phyloP scores from a whole-genome alignment of 2,888 invertebrate genomes.

The Stenurella melanura region DNA sequence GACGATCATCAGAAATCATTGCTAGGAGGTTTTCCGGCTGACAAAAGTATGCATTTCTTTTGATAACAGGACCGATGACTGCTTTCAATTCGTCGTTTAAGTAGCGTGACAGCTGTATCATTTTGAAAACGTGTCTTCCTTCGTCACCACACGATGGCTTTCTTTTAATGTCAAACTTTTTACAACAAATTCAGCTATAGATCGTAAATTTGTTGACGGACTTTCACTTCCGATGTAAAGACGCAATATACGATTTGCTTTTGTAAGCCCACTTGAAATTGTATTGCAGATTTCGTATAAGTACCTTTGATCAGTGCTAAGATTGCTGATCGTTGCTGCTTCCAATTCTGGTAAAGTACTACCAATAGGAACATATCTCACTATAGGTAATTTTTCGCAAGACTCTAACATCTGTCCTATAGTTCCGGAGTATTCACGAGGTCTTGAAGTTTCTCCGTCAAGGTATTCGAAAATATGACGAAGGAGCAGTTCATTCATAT shows the following conservation, averaged over 20 bases:
- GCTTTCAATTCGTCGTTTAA: neutral
- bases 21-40: no score
- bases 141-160: neutral
- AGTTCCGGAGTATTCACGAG: neutral
- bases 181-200: neutral
- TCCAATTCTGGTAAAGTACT: no score
- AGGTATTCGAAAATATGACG: constrained; percentile 15
- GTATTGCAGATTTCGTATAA: constrained; percentile 11
- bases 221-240: constrained; percentile 49
- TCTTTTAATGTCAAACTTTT: neutral
- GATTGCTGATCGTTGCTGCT: no score
- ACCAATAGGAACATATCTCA: no score
- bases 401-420: neutral
- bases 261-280: constrained; percentile 46
- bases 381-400: neutral
- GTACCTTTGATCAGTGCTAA: constrained; percentile 32
- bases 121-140: neutral
- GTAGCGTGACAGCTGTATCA: neutral
- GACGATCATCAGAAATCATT: no score
- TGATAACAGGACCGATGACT: neutral
- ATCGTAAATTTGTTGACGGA: neutral
- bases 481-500: neutral
- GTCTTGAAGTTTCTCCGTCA: constrained; percentile 1
- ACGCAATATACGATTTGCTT: constrained; percentile 51
- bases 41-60: neutral